These are phyloP conservation scores for Lasiurus cinereus DNA, from an alignment of 2,113 vertebrate genomes.

Conservation along the genomic window DNA sequence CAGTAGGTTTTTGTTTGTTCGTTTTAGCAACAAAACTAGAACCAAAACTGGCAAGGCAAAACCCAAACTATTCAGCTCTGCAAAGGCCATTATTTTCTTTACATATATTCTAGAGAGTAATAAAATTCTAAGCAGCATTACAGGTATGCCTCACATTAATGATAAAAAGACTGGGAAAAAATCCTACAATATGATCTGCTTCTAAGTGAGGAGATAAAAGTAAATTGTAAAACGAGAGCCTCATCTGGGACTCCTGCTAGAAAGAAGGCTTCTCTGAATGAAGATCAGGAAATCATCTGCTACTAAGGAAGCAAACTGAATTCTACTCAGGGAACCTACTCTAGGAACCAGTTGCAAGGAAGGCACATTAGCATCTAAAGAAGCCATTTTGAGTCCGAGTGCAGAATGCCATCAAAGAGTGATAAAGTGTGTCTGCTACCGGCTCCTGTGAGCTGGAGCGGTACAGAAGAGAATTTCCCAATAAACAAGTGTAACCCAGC, in stretches of 20 bases:
- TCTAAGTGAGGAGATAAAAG: constrained; percentile 82
- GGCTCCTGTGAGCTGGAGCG: constrained; percentile 23
- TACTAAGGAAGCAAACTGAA: constrained; percentile 74
- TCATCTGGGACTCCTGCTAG: constrained; percentile 64
- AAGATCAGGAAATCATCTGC: constrained; percentile 83
- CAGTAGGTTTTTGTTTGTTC: not conserved
- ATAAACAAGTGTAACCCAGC: not conserved
- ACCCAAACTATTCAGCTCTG: constrained; percentile 36
- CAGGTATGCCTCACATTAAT: constrained; percentile 71
- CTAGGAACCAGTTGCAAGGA: constrained; percentile 51
- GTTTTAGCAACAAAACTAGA: not conserved
- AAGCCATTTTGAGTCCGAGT: constrained; percentile 71
- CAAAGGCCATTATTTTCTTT: constrained; percentile 58
- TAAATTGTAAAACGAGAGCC: constrained; percentile 78
- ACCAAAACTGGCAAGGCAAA: constrained; percentile 60
- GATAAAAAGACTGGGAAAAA: constrained; percentile 62
- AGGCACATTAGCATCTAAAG: constrained; percentile 84
- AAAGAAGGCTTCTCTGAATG: constrained; percentile 74
- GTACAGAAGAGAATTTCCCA: constrained; percentile 27
- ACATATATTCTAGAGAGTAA: constrained; percentile 74
- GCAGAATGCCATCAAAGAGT: constrained; percentile 73
- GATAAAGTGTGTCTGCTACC: constrained; percentile 76
- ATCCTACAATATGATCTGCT: constrained; percentile 68
- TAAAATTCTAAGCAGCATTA: constrained; percentile 77
- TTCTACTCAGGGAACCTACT: constrained; percentile 76